Conservation (phyloP, 1,140 invertebrate species). For the Chironomus striatipennis region DNA sequence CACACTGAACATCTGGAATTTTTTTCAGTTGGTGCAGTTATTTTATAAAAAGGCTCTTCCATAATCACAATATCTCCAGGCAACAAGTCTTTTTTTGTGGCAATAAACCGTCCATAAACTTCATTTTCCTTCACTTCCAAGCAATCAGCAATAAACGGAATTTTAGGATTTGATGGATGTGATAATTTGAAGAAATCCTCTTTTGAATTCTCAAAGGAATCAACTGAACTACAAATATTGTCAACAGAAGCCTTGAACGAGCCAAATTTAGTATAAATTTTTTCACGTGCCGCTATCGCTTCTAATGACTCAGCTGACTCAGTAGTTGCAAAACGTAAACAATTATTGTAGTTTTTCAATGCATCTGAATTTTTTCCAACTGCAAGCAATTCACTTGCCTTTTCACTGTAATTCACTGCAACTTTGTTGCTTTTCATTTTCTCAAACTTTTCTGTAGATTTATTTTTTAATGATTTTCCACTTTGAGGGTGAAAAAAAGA, state of each 20-base stretch:
- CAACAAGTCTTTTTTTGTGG: background rate
- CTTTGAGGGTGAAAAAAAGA: background rate
- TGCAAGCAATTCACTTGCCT: background rate
- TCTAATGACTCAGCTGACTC: background rate
- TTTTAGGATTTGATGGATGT: background rate
- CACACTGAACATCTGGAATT: background rate
- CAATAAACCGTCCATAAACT: background rate
- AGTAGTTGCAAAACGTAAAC: constrained; percentile 7
- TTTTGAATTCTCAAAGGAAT: background rate
- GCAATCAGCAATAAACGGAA: background rate
- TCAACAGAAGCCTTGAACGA: background rate
- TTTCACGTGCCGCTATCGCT: background rate
- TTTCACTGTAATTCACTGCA: background rate
- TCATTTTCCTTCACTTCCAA: constrained; percentile 13
- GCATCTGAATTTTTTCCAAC: background rate
- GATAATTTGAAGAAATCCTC: background rate
- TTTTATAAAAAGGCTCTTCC: background rate
- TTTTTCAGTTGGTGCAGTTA: background rate
- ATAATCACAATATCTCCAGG: background rate
- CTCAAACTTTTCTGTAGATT: background rate
- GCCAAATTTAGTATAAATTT: background rate
- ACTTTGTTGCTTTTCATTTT: background rate
- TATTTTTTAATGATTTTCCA: no score
- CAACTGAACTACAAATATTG: background rate
- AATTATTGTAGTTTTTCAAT: background rate